Base-by-base conservation (phyloP, 2,888 invertebrate genomes). In the Coremacera marginata region DNA sequence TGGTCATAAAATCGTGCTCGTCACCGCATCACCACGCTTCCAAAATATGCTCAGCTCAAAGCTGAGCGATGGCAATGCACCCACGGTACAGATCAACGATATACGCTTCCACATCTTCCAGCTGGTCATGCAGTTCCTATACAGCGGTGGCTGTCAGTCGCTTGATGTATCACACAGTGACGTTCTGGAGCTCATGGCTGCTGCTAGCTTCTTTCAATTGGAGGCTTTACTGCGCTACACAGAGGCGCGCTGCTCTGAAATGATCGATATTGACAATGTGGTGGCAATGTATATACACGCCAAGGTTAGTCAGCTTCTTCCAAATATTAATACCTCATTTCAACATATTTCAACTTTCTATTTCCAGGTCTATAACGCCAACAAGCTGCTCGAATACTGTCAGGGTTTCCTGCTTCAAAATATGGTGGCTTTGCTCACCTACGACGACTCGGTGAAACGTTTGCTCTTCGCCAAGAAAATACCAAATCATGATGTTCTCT, bases 231-330 rank as follows among this genome's bases (percentile, higher is more conserved):
- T 96, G 83, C 90, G 95, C 77, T 96, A 95, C 86, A 96, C 96
- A 83, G 96, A 97, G 88, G 94, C 95, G 1, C 92, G 95, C 75
- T 96, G 96, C 84, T 95, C 96, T 0, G 92, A 93, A 72, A 93
- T 95, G 90, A 93, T 97, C 19, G 95, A 95, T 84, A 91, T 96
- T 79, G 96, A 96, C 85, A 97, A 96, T 87, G 94, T 96, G 67
- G 96, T 96, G 68, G 95, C 96, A 22, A 95, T 97, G 91, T 97
- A 97, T 85, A 96, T 96, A 84, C 96, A 97, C 88, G 96, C 96
- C 67, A 96, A 96, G 94, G 95, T 95, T 89, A 77, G 74, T 16
- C n/a, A 11, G 5, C 22, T 14, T 11, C 49, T 22, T 4, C n/a
- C 31, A 57, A 34, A 25, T 57, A 25, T 19, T 25, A 34, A 4